Conservation (phyloP, 2,888 invertebrate species). For the Agrotis ipsilon region DNA sequence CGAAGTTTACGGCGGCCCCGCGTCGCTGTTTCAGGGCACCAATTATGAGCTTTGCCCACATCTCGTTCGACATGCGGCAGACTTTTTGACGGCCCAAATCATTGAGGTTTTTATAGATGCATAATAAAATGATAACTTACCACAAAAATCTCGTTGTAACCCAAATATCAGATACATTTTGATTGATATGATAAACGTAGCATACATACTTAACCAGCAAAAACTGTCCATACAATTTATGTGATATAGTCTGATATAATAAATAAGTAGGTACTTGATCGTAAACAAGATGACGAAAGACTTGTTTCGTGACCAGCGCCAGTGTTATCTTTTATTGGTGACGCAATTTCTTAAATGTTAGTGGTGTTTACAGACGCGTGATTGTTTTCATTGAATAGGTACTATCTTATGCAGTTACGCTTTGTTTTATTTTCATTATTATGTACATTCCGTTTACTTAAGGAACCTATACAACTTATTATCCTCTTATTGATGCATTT, state of each 20-base stretch:
- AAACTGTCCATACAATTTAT: conserved; percentile 20
- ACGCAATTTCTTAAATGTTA: conserved; percentile 20
- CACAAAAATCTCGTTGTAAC: too few species aligned
- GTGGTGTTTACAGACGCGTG: background rate
- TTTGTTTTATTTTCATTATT: conserved; percentile 21
- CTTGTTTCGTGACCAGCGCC: conserved; percentile 9
- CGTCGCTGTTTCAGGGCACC: too few species aligned
- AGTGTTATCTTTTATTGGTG: conserved; percentile 41
- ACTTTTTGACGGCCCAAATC: too few species aligned
- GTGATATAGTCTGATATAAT: background rate
- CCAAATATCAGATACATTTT: conserved; percentile 11
- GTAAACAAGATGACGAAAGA: conserved; percentile 54
- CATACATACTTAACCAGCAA: conserved; percentile 4
- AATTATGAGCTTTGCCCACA: too few species aligned
- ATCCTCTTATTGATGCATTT: too few species aligned
- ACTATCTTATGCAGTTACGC: background rate
- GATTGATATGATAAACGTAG: conserved; percentile 18
- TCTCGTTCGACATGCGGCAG: too few species aligned
- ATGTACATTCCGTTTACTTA: background rate
- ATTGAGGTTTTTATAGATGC: too few species aligned
- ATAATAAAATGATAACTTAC: too few species aligned
- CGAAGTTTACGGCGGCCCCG: too few species aligned
- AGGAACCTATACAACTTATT: background rate
- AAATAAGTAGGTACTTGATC: conserved; percentile 1
- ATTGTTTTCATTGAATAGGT: conserved; percentile 14